Percentiles rank a stretch among this genome's conserved stretches.
Conservation (phyloP, 2,113 vertebrate genomes). For the Lagopus leucura region DNA sequence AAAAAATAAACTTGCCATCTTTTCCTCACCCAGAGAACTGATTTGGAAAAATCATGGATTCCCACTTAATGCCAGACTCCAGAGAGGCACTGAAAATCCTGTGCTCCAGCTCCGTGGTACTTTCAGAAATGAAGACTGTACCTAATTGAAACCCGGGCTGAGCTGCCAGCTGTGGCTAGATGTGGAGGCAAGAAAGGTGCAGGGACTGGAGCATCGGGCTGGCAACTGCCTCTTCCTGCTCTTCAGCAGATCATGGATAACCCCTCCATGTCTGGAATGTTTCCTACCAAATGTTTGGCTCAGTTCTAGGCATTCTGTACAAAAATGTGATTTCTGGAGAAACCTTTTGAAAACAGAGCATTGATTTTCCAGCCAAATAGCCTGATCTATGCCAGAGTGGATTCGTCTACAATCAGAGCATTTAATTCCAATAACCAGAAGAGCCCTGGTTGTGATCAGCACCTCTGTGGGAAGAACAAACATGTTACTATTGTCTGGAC, state of each 20-base stretch:
- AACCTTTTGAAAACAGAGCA: not conserved
- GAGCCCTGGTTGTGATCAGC: not conserved
- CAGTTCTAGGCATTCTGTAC: not conserved
- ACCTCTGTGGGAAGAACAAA: not conserved
- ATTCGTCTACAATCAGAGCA: not conserved
- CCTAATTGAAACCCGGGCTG: not conserved
- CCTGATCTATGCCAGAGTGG: not conserved
- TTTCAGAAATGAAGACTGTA: not conserved
- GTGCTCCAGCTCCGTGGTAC: rapidly evolving
- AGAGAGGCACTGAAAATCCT: not conserved
- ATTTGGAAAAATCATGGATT: not conserved
- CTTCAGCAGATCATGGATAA: not conserved
- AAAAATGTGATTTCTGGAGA: conserved; percentile 6
- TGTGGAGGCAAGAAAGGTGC: not conserved
- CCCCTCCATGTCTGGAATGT: not conserved
- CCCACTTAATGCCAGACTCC: not conserved
- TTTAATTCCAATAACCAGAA: not conserved
- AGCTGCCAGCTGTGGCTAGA: not conserved
- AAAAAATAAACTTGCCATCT: not conserved
- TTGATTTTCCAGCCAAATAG: not conserved
- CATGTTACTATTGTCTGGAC: rapidly evolving
- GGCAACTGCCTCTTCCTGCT: not conserved
- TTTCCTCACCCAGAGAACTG: not conserved
- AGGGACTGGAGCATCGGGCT: not conserved
- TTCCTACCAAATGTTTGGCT: not conserved